These are phyloP conservation scores for Muricea muricata DNA, from an alignment of 92 coral and sea anemone genomes.

Conservation along the genomic window DNA sequence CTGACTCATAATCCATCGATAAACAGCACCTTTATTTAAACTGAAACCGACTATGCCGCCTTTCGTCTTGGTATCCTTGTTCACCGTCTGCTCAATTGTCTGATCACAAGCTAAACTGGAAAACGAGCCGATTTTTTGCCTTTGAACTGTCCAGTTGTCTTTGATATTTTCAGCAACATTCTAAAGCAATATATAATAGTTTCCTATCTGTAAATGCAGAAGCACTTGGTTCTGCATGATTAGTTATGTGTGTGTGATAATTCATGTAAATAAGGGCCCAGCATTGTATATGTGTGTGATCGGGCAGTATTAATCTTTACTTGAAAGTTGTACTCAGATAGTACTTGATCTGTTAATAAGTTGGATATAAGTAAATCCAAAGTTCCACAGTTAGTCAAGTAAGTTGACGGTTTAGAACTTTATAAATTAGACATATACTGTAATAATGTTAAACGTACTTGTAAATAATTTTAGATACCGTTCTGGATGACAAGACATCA, in stretches of 20 bases:
- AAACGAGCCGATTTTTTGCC: constrained; percentile 31
- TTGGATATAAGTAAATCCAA: neutral
- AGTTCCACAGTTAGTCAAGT: neutral
- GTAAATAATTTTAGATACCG: neutral
- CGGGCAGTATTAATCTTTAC: too few relatives aligned
- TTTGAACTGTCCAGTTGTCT: constrained; percentile 60
- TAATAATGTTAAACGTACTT: neutral
- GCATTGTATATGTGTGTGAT: too few relatives aligned
- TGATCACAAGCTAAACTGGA: constrained; percentile 69
- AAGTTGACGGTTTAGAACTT: neutral
- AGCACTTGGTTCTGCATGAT: too few relatives aligned
- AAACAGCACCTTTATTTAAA: neutral
- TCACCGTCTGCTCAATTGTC: constrained; percentile 69
- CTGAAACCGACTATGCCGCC: constrained; percentile 57
- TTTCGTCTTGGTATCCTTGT: constrained; percentile 67
- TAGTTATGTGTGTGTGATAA: too few relatives aligned
- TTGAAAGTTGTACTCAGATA: too few relatives aligned
- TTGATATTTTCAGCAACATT: constrained; percentile 52
- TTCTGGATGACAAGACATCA: neutral
- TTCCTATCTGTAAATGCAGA: too few relatives aligned
- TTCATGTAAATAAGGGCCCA: too few relatives aligned
- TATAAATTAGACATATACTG: neutral
- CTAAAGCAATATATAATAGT: constrained; percentile 18
- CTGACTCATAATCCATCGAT: neutral
- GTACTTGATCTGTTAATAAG: too few relatives aligned